Evolutionary conservation across 23 tunicate genomes (phyloP), one percentile per base, ranked within the genome.

Genomic region (Ciona savignyi): DNA sequence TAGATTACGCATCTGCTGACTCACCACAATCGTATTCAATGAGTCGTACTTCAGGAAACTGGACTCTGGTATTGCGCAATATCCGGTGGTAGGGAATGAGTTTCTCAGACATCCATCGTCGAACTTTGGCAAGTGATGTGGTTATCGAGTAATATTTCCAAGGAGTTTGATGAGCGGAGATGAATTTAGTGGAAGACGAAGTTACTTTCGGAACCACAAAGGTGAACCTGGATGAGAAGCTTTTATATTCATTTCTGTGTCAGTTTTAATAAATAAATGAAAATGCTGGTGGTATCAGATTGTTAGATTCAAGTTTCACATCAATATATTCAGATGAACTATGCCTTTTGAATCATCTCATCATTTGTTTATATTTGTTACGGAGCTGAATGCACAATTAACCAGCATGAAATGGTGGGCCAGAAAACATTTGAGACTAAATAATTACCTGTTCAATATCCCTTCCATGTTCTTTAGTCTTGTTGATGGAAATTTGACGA

Each of bases 1-100:
- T n/a, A n/a, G n/a, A n/a, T 42, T 42, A 42, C 9, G 15, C 15
- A 6, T 42, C 15, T 42, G 56, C 56, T 48, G 23, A 75, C 90
- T 78, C 32, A 86, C 99, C 99, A 77, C 99, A 94, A 70, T 94
- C 99, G 62, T 94, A 94, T 34, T 94, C 79, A 32, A 94, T 87
- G 0, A 94, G 75, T 25, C 92, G 78, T 20, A 87, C 78, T 74
- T 94, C 99, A 23, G 99, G 99, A 32, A 94, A 83, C 29, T 79
- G 86, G 3, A 94, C 66, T 42, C 48, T 69, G 25, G 70, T 75
- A 27, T 72, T 70, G 25, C 68, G 83, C 19, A 49, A 62, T 33
- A 84, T 80, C 63, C 72, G 32, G 75, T 80, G 91, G 33, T 66
- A 68, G 0, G 77, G 68, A 23, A 66, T 34, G 0, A 76, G 62